A percentile compares a stretch with the other conserved stretches of the same genome.
Evolutionary conservation across 2,797 vertebrate species (phyloP).

Genomic region (Argya squamiceps): DNA sequence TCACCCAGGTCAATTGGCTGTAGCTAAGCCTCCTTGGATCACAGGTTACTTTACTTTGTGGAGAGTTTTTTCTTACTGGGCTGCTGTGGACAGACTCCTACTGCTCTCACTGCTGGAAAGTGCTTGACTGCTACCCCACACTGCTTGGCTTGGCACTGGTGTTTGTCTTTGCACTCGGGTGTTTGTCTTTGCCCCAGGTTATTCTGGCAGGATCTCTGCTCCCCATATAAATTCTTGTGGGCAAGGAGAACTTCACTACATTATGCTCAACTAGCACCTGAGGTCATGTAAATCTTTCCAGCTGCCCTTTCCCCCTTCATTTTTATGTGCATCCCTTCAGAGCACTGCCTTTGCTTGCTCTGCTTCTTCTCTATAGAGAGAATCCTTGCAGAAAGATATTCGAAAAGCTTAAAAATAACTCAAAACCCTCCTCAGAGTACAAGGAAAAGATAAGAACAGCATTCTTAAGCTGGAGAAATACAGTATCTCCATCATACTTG

Average conservation of each 20-base stretch:
- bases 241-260: not conserved
- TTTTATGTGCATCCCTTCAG: not conserved
- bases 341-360: not conserved
- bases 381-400: not conserved
- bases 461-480: not conserved
- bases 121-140: not conserved
- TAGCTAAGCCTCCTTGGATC: not conserved
- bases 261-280: not conserved
- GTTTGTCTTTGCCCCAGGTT: conserved; percentile 18
- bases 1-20: not conserved
- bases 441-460: not conserved
- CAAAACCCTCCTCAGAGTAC: not conserved
- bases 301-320: not conserved
- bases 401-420: not conserved
- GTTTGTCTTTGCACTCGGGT: not conserved
- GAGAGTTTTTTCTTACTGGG: not conserved
- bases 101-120: not conserved
- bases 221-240: conserved; percentile 35
- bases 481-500: not conserved
- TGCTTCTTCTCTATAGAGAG: not conserved
- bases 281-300: not conserved
- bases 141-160: conserved; percentile 4
- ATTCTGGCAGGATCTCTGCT: conserved; percentile 4
- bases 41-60: not conserved
- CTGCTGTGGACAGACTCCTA: not conserved